Evolutionary conservation across 2,797 vertebrate genomes (phyloP).

Genomic region (Coracias cyanogaster): DNA sequence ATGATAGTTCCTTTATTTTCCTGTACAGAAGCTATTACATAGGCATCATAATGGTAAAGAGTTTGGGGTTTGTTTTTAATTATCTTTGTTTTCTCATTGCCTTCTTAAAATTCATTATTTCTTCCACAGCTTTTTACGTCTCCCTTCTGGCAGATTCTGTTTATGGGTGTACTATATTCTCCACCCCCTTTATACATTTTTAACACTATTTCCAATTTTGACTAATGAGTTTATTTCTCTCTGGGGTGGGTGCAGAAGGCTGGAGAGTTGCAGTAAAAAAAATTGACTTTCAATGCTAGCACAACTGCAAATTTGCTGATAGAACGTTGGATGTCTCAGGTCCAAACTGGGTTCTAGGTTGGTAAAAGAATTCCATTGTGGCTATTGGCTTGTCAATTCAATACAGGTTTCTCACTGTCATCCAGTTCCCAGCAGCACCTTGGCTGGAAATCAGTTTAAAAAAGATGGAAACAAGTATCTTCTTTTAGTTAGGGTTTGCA

Average conservation of each 20-base stretch:
- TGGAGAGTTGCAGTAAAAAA: background rate
- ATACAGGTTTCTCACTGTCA: background rate
- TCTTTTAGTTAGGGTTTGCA: background rate
- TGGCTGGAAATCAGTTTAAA: background rate
- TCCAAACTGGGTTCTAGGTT: background rate
- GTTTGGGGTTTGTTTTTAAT: background rate
- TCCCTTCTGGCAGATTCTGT: background rate
- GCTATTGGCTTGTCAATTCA: background rate
- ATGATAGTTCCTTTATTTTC: constrained; percentile 3
- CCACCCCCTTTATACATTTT: background rate
- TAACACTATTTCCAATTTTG: background rate
- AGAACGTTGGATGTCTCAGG: background rate
- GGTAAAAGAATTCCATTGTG: background rate
- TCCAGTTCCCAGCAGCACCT: background rate
- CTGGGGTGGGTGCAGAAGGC: background rate
- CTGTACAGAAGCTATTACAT: background rate
- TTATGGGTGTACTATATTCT: background rate
- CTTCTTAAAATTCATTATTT: background rate
- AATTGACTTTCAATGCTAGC: background rate
- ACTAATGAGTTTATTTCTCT: background rate
- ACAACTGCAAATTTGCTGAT: background rate
- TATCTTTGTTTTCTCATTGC: background rate
- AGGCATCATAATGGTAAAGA: background rate
- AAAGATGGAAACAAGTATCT: background rate
- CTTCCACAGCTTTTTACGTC: background rate